Evolutionary conservation across 2,797 vertebrate genomes (phyloP).

Genomic region (Podargus strigoides): DNA sequence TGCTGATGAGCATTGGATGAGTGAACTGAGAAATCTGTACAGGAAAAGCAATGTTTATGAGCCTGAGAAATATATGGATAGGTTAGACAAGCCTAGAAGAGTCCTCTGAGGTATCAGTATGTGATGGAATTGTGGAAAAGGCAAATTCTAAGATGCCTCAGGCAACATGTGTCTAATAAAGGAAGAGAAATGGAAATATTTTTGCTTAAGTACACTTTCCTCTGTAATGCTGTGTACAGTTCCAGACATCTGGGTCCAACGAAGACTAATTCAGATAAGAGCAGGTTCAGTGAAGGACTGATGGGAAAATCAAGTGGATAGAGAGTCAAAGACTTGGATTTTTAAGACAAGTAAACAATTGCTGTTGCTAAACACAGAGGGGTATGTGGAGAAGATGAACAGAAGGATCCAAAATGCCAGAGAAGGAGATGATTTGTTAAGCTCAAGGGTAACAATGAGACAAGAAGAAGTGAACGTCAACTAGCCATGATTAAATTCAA

Average conservation of each 20-base stretch:
- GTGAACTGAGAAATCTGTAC: background rate
- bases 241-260: background rate
- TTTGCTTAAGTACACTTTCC: background rate
- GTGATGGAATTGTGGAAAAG: background rate
- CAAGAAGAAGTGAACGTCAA: background rate
- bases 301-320: background rate
- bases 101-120: background rate
- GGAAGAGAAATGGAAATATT: conserved; percentile 15
- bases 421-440: conserved; percentile 9
- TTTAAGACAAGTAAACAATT: conserved; percentile 3
- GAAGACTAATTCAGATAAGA: background rate
- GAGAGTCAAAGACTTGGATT: background rate
- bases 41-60: background rate
- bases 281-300: background rate
- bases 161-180: background rate
- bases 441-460: background rate
- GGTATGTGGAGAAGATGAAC: background rate
- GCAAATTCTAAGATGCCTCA: background rate
- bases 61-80: background rate
- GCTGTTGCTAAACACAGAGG: background rate
- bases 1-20: background rate
- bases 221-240: background rate
- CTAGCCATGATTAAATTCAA: background rate
- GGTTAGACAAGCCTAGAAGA: background rate
- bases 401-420: conserved; percentile 18